Evolutionary conservation across 2,888 invertebrate species (phyloP), one percentile per base, ranked within the genome.

Genomic region (Lottia gigantea): DNA sequence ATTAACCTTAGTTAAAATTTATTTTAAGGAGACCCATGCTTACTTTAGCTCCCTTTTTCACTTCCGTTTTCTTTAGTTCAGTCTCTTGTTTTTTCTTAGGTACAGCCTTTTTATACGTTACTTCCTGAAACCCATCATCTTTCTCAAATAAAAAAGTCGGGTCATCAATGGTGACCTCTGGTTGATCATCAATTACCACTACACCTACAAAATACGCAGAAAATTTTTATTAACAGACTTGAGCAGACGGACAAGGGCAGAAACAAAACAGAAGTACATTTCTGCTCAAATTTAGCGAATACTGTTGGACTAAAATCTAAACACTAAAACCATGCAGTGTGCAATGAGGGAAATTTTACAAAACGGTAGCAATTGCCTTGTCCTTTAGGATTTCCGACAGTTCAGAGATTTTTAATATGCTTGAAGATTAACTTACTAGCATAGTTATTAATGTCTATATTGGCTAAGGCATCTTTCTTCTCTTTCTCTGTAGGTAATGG

Each of bases 91-190:
- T 86, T 71, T 86, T 86, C 61, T 76, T 82, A 75, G 86, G 87
- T 69, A 81, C 72, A 7, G 85, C 79, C 86, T 94, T 94, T 88
- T 94, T 94, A 70, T 93, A 94, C 72, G 94, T 92, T 11, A 95
- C 95, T 87, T 95, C 95, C 88, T 94, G 94, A 88, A 95, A 95
- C 66, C 94, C 94, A 81, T 90, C 90, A 72, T 87, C 87, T 72
- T 79, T 85, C 77, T 88, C 89, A 80, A 86, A 88, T 69, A 88
- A 79, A 77, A 88, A 88, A 68, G 86, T 85, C 68, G 90, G 87
- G 80, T 90, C 90, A 80, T 85, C 89, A 79, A 83, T 88, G 81
- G 83, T 89, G 79, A 84, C 90, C 84, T 85, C 90, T 80, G 90
- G 90, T 78, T 90, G 90, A 80, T 90, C 90, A 85, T 90, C 91